Evolutionary conservation across 2,797 vertebrate species (phyloP), one percentile per base, ranked within the genome.

Genomic region (Botia almorhae): DNA sequence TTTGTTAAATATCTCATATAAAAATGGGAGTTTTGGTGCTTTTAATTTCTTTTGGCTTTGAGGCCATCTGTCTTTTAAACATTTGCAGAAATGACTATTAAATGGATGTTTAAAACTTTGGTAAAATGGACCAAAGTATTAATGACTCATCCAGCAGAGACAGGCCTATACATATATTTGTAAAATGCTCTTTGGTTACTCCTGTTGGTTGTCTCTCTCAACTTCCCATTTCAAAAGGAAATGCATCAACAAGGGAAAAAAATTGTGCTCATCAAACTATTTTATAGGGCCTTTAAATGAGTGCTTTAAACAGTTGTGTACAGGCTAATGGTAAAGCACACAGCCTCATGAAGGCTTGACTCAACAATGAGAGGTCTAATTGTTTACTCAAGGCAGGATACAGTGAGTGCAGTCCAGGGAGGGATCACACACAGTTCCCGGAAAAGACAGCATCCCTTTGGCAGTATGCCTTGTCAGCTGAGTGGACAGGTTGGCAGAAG

Each of bases 401-500:
- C 76, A 83, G 74, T 71, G 69, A 79, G 73, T 19, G 72, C 76
- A 74, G 73, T 69, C 29, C 56, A 79, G 78, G 63, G 74, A 73
- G 77, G 79, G 74, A 82, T 82, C 82, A 72, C 67, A 80, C 16
- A 48, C 80, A 80, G 80, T 82, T 82, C 78, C 71, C 67, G 53
- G 80, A 70, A 83, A 84, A 79, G 68, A 64, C 71, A 63, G 77
- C 56, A 53, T 76, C 82, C 58, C 56, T 33, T 79, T 85, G 83
- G 85, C 80, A 80, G 26, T 51, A 11, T 82, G 80, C 77, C 81
- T 74, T 14, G 33, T 84, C 82, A 85, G 71, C 86, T 83, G 80
- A 76, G 80, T 70, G 71, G 70, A 82, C 79, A 83, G 86, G 85
- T 78, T 84, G 86, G 64, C 74, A 81, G 70, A 73, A 51, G 67